Conservation (phyloP, 2,113 vertebrate genomes). For the Amphiprion ocellaris region DNA sequence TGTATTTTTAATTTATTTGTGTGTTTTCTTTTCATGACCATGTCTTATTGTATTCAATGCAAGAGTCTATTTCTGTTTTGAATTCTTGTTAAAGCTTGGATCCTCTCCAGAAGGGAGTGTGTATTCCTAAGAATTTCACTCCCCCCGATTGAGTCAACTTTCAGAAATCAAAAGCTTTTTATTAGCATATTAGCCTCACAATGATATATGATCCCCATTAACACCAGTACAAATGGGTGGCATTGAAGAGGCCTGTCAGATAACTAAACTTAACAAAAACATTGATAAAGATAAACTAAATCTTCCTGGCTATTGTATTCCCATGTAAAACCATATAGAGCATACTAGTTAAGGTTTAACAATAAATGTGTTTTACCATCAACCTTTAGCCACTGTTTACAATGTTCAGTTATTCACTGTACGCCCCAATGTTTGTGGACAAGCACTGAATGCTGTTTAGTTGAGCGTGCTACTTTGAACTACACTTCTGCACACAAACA, state of each 20-base stretch:
- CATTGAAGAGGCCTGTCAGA: neutral
- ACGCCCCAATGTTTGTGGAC: neutral
- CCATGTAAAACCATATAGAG: neutral
- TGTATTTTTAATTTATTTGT: neutral
- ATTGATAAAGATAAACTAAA: neutral
- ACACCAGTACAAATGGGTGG: rapidly evolving
- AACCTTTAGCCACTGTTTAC: slow-evolving; percentile 50
- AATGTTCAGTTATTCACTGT: neutral
- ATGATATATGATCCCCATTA: too few relatives aligned
- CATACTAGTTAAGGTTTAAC: slow-evolving; percentile 20
- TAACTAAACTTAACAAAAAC: neutral
- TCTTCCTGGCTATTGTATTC: neutral
- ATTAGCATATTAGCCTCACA: neutral
- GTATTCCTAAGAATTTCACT: neutral
- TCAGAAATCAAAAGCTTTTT: neutral
- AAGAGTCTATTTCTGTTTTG: neutral
- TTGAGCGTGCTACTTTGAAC: slow-evolving; percentile 7
- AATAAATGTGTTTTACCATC: neutral
- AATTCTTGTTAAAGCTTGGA: neutral
- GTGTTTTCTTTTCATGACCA: neutral
- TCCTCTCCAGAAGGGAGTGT: neutral
- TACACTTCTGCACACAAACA: neutral
- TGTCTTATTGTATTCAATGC: neutral
- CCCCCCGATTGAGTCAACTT: neutral
- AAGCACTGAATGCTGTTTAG: neutral